phyloP scores from a whole-genome alignment of 2,888 invertebrate species.

The Sarcophaga variegata region DNA sequence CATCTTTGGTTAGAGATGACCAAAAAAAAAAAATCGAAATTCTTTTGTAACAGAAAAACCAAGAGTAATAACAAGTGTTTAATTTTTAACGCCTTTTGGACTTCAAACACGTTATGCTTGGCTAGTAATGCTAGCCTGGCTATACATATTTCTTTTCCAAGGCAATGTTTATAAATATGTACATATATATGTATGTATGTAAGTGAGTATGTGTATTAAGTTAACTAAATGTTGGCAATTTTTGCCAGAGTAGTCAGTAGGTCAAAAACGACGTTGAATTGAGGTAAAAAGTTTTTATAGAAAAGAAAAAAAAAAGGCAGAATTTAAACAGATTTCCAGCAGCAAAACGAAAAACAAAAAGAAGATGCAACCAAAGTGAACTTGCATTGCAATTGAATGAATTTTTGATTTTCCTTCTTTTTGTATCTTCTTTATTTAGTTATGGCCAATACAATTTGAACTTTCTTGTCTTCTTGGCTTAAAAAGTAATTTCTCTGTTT shows the following conservation, averaged over 20 bases:
- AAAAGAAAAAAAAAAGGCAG: slow-evolving; percentile 47
- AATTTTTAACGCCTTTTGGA: slow-evolving; percentile 69
- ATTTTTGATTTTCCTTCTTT: not conserved
- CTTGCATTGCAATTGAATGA: slow-evolving; percentile 63
- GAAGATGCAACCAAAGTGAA: slow-evolving; percentile 55
- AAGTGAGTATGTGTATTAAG: slow-evolving; percentile 30
- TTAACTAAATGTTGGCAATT: slow-evolving; percentile 62
- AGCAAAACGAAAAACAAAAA: slow-evolving; percentile 37
- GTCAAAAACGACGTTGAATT: slow-evolving; percentile 71
- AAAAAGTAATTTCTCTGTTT: slow-evolving; percentile 36
- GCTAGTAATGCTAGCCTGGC: slow-evolving; percentile 26
- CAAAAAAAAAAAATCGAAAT: slow-evolving; percentile 17
- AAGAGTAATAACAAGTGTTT: slow-evolving; percentile 67
- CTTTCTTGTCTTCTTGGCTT: slow-evolving; percentile 8
- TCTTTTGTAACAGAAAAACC: slow-evolving; percentile 45
- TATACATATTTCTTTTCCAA: not conserved
- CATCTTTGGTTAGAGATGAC: slow-evolving; percentile 49
- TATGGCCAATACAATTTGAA: slow-evolving; percentile 66
- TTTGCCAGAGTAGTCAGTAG: slow-evolving; percentile 70
- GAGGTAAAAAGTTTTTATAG: slow-evolving; percentile 47
- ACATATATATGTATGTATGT: not conserved
- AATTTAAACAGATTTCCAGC: not conserved
- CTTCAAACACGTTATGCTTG: slow-evolving; percentile 59
- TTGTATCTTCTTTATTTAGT: slow-evolving; percentile 31
- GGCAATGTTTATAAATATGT: not conserved